Evolutionary conservation across 2,888 invertebrate species (phyloP), one percentile per base, ranked within the genome.

Genomic region (Apodemia hepburni): DNA sequence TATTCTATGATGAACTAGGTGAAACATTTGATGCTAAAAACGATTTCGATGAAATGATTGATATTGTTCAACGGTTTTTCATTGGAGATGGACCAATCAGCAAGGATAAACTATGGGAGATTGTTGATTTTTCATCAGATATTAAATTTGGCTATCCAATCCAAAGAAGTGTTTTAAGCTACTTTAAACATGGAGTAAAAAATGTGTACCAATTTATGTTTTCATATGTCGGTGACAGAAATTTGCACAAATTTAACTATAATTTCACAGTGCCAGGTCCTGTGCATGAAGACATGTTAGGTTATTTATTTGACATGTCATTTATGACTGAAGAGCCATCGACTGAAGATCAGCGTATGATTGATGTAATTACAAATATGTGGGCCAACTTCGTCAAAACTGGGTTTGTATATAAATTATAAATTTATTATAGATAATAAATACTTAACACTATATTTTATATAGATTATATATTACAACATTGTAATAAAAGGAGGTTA

Each of bases 311-410:
- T 60, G 73, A 80, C 15, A 60, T 73, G 45, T 54, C 64, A 15
- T 63, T 63, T 6, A 61, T 71, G 15, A 60, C 70, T 2, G 68
- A 69, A 0, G 61, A 66, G 0, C 68, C 71, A 0, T 68, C 67
- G 7, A 68, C 70, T 15, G 68, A 69, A 22, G 78, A 79, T 58
- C 75, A 78, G 51, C 60, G 76, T 1, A 65, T 74, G 0, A 74
- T 83, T 35, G 76, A 84, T 61, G 71, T 73, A 29, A 77, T 85
- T 68, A 85, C 84, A 3, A 75, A 74, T 0, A 70, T 86, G 76
- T 87, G 82, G 79, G 71, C 76, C 0, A 81, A 85, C 60, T 84
- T 86, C 62, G 77, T 79, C 0, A 84, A 82, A 70, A 72, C 73
- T 65, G 79, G 80, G 82, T 82, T 2, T 7, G 49, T 49, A 49